phyloP scores from a whole-genome alignment of 2,888 invertebrate species.

The Microctonus aethiopoides region DNA sequence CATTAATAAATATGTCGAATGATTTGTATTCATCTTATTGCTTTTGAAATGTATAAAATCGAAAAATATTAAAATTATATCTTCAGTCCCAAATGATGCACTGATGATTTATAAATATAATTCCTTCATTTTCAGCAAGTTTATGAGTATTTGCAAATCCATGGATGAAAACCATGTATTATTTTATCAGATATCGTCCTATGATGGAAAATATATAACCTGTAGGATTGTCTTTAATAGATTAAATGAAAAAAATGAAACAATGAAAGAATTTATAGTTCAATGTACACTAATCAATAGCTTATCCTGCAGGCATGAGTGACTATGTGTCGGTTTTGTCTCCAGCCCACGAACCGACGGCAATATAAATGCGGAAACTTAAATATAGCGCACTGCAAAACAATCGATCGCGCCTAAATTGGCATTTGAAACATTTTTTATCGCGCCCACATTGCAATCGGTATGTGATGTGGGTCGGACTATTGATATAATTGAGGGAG shows the following conservation, averaged over 20 bases:
- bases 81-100: too few species aligned
- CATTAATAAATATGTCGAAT: too few species aligned
- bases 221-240: background rate
- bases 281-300: slow-evolving; percentile 3
- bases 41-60: too few species aligned
- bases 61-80: too few species aligned
- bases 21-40: too few species aligned
- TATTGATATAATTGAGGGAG: background rate
- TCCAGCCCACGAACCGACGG: slow-evolving; percentile 26
- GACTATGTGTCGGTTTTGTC: slow-evolving; percentile 19
- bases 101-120: too few species aligned
- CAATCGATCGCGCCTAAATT: slow-evolving; percentile 35
- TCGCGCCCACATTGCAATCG: slow-evolving; percentile 29
- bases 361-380: slow-evolving; percentile 30
- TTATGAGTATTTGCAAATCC: too few species aligned
- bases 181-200: too few species aligned
- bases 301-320: background rate
- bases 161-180: too few species aligned
- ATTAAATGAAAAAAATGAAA: too few species aligned
- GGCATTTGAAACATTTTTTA: slow-evolving; percentile 32
- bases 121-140: too few species aligned
- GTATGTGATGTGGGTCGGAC: slow-evolving; percentile 24
- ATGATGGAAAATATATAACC: background rate
- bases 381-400: slow-evolving; percentile 24
- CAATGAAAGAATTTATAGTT: slow-evolving; percentile 4